A percentile compares a stretch with the other conserved stretches of the same genome.
Conservation (phyloP, 2,888 invertebrate species). For the Caenorhabditis sp. region DNA sequence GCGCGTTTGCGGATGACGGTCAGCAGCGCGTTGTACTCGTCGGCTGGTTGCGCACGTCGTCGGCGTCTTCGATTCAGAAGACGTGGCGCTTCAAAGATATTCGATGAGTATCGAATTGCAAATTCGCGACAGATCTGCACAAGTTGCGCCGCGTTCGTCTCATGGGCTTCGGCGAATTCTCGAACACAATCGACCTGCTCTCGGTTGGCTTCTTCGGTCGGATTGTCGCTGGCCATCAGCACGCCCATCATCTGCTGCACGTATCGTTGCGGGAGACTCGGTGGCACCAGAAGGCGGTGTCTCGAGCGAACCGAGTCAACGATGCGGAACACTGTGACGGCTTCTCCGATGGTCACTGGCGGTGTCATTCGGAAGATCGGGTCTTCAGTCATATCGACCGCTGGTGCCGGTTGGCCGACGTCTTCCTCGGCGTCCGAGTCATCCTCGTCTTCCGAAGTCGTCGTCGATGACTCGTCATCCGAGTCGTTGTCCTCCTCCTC, state of each 20-base stretch:
- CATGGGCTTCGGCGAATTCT: not conserved
- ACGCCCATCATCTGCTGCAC: no score
- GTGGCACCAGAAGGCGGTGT: no score
- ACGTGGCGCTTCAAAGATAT: conserved; percentile 30
- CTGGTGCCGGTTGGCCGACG: not conserved
- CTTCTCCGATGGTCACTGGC: conserved; percentile 35
- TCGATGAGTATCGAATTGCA: conserved; percentile 13
- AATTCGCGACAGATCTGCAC: conserved; percentile 12
- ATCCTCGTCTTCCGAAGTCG: no score
- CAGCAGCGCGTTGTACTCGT: conserved; percentile 32
- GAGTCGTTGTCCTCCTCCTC: no score
- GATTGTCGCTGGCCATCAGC: not conserved
- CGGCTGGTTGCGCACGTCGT: conserved; percentile 19
- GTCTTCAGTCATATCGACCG: no score
- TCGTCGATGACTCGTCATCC: no score
- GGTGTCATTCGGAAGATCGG: no score
- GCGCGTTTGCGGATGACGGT: conserved; percentile 31
- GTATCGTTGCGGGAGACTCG: no score
- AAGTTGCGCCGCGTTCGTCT: conserved; percentile 1
- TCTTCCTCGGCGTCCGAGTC: no score
- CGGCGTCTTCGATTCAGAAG: conserved; percentile 22
- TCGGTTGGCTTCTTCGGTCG: not conserved
- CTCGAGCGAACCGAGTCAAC: no score
- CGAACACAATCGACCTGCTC: not conserved
- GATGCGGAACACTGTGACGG: conserved; percentile 6